Conservation (phyloP, 2,113 vertebrate genomes). For the Psophia crepitans region DNA sequence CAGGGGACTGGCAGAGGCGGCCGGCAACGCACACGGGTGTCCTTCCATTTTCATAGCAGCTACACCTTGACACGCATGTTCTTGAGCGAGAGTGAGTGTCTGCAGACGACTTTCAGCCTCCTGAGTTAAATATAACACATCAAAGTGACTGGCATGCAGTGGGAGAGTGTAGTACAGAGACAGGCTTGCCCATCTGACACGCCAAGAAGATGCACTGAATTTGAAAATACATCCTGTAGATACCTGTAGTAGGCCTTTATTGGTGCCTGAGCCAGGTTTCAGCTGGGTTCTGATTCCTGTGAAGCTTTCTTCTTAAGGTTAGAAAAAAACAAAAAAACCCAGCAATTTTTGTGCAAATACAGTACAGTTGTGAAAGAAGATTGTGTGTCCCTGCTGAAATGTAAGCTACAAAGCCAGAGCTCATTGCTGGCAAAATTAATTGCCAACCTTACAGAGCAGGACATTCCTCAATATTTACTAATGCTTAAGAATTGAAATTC, state of each 20-base stretch:
- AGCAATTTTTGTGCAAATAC: neutral
- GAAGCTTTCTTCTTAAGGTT: neutral
- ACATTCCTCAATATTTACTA: conserved; percentile 2
- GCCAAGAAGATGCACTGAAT: neutral
- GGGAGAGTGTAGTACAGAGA: neutral
- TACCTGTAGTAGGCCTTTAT: neutral
- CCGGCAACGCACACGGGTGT: rapidly evolving
- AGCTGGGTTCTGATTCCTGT: neutral
- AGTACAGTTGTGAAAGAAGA: neutral
- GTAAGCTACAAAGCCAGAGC: neutral
- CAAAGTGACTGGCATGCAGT: neutral
- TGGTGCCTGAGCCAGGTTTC: neutral
- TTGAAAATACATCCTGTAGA: neutral
- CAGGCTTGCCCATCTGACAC: neutral
- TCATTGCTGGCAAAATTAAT: neutral
- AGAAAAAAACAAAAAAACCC: neutral
- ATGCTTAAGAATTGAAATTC: neutral
- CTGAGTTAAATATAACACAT: neutral
- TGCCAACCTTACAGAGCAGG: neutral
- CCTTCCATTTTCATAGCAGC: neutral
- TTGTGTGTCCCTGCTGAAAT: neutral
- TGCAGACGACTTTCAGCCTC: neutral
- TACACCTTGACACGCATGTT: neutral
- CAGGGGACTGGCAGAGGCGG: neutral
- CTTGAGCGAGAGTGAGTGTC: neutral